phyloP scores from a whole-genome alignment of 1,140 invertebrate species.

The Belonocnema kinseyi region DNA sequence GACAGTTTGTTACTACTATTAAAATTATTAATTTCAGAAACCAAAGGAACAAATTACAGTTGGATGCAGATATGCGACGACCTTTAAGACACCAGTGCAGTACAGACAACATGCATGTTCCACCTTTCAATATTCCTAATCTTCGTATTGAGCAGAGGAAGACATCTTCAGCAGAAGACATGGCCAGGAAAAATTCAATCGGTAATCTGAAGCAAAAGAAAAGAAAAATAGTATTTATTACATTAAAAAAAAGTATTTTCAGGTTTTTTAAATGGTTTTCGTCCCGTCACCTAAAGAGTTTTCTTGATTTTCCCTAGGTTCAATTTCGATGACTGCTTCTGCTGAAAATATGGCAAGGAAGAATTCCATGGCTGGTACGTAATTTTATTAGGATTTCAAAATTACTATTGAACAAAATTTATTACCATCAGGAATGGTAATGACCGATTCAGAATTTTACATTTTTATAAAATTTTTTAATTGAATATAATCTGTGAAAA shows the following conservation, averaged over 20 bases:
- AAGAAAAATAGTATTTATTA: neutral
- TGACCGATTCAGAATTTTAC: no score
- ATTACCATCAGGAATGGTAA: no score
- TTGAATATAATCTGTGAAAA: no score
- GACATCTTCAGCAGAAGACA: slow-evolving; percentile 91
- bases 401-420: neutral
- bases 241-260: neutral
- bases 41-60: slow-evolving; percentile 88
- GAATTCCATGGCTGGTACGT: slow-evolving; percentile 66
- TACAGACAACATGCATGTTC: slow-evolving; percentile 90
- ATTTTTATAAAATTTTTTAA: no score
- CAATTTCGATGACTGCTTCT: slow-evolving; percentile 73
- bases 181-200: slow-evolving; percentile 89
- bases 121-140: slow-evolving; percentile 90
- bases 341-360: slow-evolving; percentile 73
- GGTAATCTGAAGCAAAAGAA: slow-evolving; percentile 71
- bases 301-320: slow-evolving; percentile 54
- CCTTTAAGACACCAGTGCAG: slow-evolving; percentile 88
- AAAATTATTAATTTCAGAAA: slow-evolving; percentile 71
- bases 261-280: neutral
- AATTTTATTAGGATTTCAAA: slow-evolving; percentile 22
- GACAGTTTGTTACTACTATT: neutral
- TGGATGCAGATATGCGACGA: slow-evolving; percentile 87
- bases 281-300: neutral
- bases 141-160: slow-evolving; percentile 89